phyloP scores from a whole-genome alignment of 1,140 invertebrate species.

The Adelges cooleyi region DNA sequence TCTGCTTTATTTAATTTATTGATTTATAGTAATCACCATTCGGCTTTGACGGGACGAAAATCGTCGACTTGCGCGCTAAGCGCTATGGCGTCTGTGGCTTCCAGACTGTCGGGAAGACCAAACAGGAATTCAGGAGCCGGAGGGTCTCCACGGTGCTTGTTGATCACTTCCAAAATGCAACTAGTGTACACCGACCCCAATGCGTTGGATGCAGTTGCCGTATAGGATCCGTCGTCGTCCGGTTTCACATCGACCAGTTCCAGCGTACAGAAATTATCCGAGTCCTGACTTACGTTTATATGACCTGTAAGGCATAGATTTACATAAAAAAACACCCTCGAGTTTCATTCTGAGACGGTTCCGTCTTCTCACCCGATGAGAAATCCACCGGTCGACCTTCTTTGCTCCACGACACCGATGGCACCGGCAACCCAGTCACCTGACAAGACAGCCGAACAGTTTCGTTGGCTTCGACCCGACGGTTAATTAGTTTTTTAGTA shows the following conservation, averaged over 20 bases:
- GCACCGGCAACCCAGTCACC: slow-evolving; percentile 60
- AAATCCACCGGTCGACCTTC: slow-evolving; percentile 48
- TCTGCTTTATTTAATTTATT: too few relatives aligned
- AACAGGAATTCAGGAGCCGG: background rate
- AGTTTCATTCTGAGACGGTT: too few relatives aligned
- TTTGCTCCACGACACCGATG: slow-evolving; percentile 66
- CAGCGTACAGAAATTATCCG: slow-evolving; percentile 61
- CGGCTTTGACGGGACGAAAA: background rate
- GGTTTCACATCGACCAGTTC: slow-evolving; percentile 59
- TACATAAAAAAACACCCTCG: too few relatives aligned
- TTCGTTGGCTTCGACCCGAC: slow-evolving; percentile 67
- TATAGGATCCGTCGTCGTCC: slow-evolving; percentile 75
- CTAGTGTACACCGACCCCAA: slow-evolving; percentile 65
- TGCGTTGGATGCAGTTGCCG: slow-evolving; percentile 72
- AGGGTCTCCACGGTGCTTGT: background rate
- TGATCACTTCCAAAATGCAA: slow-evolving; percentile 46
- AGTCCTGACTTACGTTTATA: background rate
- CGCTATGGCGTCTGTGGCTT: background rate
- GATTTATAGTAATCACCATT: background rate
- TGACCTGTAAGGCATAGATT: background rate
- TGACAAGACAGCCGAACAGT: slow-evolving; percentile 78
- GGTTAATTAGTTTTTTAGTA: slow-evolving; percentile 72
- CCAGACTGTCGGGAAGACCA: background rate
- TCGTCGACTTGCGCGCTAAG: background rate
- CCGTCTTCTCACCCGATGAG: too few relatives aligned